These are phyloP conservation scores for Brachyrhaphis roseni DNA, from an alignment of 2,797 vertebrate genomes.

Conservation along the genomic window DNA sequence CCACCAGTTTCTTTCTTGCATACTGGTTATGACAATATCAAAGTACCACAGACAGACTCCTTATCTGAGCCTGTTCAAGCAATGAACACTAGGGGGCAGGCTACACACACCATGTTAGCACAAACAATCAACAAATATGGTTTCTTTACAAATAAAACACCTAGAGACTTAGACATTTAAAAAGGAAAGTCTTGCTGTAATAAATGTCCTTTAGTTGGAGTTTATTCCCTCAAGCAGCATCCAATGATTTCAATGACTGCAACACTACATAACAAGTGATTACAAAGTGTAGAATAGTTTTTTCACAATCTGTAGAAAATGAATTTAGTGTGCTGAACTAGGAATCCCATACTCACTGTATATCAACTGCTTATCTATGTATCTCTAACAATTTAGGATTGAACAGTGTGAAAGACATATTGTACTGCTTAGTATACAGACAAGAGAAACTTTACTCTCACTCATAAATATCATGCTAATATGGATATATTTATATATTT, in stretches of 20 bases:
- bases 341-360: conserved; percentile 20
- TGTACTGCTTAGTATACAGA: conserved; percentile 57
- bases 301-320: conserved; percentile 42
- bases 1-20: conserved; percentile 45
- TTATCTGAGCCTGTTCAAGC: conserved; percentile 50
- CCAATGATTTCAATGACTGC: conserved; percentile 31
- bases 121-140: conserved; percentile 52
- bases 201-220: conserved; percentile 50
- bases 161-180: conserved; percentile 53
- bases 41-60: conserved; percentile 48
- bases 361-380: conserved; percentile 64
- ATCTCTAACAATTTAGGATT: conserved; percentile 68
- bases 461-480: conserved; percentile 79
- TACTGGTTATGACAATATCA: conserved; percentile 52
- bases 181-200: conserved; percentile 62
- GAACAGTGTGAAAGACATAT: conserved; percentile 65
- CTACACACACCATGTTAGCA: conserved; percentile 67
- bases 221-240: conserved; percentile 67
- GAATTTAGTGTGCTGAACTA: conserved; percentile 33
- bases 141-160: conserved; percentile 57
- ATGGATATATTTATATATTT: conserved; percentile 38
- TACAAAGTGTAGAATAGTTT: conserved; percentile 35
- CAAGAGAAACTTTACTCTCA: conserved; percentile 37
- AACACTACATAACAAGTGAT: conserved; percentile 33
- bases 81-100: conserved; percentile 65